phyloP scores from a whole-genome alignment of 2,113 vertebrate species.

The Sander vitreus region DNA sequence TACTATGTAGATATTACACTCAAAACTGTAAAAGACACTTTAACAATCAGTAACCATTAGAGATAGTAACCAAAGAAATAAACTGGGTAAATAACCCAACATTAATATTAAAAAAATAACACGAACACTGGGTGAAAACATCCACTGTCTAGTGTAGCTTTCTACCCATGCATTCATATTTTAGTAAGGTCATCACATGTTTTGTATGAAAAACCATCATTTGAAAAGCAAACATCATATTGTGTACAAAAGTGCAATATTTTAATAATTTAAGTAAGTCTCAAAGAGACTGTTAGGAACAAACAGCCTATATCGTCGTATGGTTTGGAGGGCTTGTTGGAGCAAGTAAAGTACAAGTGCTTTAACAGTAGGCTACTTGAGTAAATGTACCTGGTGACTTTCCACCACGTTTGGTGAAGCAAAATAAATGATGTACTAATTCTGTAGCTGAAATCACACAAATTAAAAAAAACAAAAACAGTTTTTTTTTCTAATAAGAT shows the following conservation, averaged over 20 bases:
- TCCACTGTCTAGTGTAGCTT: no score
- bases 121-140: not conserved
- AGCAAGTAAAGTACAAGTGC: not conserved
- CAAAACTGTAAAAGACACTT: no score
- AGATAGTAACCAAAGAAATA: no score
- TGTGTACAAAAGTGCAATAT: no score
- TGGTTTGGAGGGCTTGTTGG: no score
- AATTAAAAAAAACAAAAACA: conserved; percentile 3
- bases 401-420: not conserved
- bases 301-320: no score
- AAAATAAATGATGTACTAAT: conserved; percentile 7
- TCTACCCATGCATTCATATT: no score
- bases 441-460: conserved; percentile 2
- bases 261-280: no score
- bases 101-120: not conserved
- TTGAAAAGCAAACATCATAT: no score
- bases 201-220: not conserved
- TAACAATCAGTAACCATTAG: no score
- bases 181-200: not conserved
- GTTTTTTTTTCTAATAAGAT: not conserved
- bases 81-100: not conserved
- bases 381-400: not conserved
- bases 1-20: no score
- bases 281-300: no score
- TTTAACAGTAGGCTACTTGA: not conserved